Evolutionary conservation across 2,113 vertebrate species (phyloP).

Genomic region (Cathartes aura): DNA sequence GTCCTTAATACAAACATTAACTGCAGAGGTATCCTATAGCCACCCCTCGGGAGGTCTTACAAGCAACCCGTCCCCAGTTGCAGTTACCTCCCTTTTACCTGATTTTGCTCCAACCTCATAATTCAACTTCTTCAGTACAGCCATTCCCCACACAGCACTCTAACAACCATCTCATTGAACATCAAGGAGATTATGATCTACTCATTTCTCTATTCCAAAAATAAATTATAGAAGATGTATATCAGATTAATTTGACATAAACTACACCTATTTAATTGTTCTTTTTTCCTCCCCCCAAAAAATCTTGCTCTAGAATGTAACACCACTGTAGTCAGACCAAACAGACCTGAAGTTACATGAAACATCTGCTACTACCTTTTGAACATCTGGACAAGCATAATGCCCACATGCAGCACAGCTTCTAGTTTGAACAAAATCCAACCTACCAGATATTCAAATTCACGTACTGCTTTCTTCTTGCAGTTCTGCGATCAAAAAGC

Average conservation of each 20-base stretch:
- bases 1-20: background rate
- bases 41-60: background rate
- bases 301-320: background rate
- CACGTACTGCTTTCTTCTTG: background rate
- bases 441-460: background rate
- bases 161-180: background rate
- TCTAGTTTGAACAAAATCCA: background rate
- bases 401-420: background rate
- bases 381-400: background rate
- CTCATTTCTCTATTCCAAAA: background rate
- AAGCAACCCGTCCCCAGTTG: background rate
- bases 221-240: background rate
- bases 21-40: background rate
- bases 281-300: rapidly evolving
- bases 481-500: background rate
- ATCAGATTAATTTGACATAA: background rate
- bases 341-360: background rate
- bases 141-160: background rate
- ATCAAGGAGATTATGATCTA: background rate
- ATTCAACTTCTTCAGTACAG: background rate
- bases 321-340: background rate
- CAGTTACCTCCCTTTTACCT: background rate
- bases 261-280: background rate
- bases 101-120: background rate
- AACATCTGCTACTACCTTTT: background rate